Evolutionary conservation across 2,888 invertebrate genomes (phyloP).

Genomic region (Alsophila aescularia): DNA sequence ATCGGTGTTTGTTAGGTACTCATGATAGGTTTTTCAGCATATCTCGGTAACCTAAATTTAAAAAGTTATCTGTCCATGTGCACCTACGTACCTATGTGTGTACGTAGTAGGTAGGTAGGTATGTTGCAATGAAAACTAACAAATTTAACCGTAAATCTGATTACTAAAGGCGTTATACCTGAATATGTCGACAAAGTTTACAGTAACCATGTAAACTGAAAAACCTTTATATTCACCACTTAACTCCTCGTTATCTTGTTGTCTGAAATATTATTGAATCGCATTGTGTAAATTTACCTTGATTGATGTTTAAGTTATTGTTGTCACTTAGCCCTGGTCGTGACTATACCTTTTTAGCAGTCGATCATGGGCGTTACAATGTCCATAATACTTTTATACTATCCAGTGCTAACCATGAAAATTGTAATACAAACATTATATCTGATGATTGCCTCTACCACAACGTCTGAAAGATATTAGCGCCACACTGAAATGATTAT

Average conservation of each 20-base stretch:
- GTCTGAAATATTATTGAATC: slow-evolving; percentile 4
- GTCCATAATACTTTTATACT: slow-evolving; percentile 11
- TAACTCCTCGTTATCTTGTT: not conserved
- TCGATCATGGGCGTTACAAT: slow-evolving; percentile 21
- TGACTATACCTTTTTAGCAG: slow-evolving; percentile 33
- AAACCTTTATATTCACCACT: not conserved
- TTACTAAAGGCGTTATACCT: too few species aligned
- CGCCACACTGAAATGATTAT: slow-evolving; percentile 40
- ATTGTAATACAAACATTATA: slow-evolving; percentile 5
- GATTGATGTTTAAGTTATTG: slow-evolving; percentile 24
- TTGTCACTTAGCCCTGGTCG: slow-evolving; percentile 21
- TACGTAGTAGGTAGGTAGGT: too few species aligned
- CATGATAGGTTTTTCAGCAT: too few species aligned
- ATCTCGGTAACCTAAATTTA: too few species aligned
- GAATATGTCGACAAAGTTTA: too few species aligned
- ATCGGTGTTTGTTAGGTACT: too few species aligned
- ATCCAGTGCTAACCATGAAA: slow-evolving; percentile 35
- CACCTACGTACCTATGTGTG: too few species aligned
- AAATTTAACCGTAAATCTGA: too few species aligned
- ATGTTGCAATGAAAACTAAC: too few species aligned
- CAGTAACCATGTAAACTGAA: too few species aligned
- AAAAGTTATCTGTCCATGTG: too few species aligned
- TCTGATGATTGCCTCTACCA: not conserved
- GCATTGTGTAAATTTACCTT: slow-evolving; percentile 25
- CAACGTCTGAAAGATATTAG: slow-evolving; percentile 49